A percentile compares a stretch with the other conserved stretches of the same genome.
phyloP scores from a whole-genome alignment of 35 echinoderm and acorn worm species.

The Patiria miniata region DNA sequence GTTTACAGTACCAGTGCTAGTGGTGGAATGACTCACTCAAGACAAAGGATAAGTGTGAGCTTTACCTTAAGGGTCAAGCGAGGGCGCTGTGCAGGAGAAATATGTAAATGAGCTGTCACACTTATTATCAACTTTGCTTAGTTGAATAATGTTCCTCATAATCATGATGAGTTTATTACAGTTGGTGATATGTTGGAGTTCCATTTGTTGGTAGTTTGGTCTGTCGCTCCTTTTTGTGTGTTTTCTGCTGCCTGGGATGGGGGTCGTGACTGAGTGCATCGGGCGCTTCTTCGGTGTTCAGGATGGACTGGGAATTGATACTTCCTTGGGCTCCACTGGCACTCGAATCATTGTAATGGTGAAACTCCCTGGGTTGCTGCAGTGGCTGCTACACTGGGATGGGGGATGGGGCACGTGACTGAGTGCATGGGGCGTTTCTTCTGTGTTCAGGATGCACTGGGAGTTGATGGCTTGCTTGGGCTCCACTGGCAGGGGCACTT shows the following conservation, averaged over 20 bases:
- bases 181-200: not conserved
- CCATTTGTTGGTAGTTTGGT: not conserved
- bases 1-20: no score
- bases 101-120: no score
- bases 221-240: not conserved
- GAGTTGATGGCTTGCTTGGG: no score
- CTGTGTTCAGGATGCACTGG: not conserved
- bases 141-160: no score
- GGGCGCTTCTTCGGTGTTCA: not conserved
- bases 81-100: no score
- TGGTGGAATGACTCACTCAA: no score
- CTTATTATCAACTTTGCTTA: no score
- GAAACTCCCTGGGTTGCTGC: not conserved
- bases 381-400: not conserved
- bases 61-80: no score
- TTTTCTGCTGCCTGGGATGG: not conserved
- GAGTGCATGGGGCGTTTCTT: not conserved
- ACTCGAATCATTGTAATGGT: not conserved
- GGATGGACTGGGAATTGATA: not conserved
- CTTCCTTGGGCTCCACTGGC: not conserved
- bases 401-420: not conserved
- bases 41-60: no score
- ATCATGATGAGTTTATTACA: no score
- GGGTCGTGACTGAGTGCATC: not conserved
- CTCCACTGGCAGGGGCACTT: no score